Base-by-base conservation (phyloP, 2,888 invertebrate species). In the Hirtodrosophila cameraria region DNA sequence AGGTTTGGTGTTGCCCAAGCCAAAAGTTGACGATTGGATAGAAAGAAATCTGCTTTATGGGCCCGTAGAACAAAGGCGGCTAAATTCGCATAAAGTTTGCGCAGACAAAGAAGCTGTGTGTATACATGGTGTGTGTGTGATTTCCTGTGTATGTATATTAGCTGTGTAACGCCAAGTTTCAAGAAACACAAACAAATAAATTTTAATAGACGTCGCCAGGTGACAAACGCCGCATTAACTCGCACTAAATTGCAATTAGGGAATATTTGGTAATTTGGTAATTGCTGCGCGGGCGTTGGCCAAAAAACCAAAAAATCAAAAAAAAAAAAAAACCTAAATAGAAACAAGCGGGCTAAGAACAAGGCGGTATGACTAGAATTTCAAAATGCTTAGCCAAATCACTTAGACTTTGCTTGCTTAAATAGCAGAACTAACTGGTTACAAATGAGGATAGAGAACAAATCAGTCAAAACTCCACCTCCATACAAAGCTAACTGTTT, bases 161-260 rank as follows among this genome's bases (percentile, higher is more conserved):
- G 61, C 28, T 58, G 50, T 50, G 38, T 25, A 48, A 50, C 65
- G 57, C 67, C 66, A 64, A 57, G 73, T 60, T 59, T 67, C 13
- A 55, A 58, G 67, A 69, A 75, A 80, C 45, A 42, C 81, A 81
- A 80, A 77, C 80, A 76, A 74, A 81, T 81, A 81, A 81, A 81
- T 81, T 81, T 81, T 81, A 81, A 81, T 81, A 74, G 74, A 71
- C 52, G 79, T 76, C 75, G 66, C 68, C 65, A 79, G 69, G 73
- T 77, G 67, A 77, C 77, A 77, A 76, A 76, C 62, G 63, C 70
- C 61, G 64, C 55, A 79, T 76, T 79, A 80, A 68, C 66, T 73
- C 53, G 62, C 81, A 69, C 74, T 81, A 70, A 81, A 81, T 81
- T 78, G 75, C 70, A 78, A 81, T 81, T 81, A 81, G 69, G 61